phyloP scores from a whole-genome alignment of 2,888 invertebrate genomes.

The Pecten maximus region DNA sequence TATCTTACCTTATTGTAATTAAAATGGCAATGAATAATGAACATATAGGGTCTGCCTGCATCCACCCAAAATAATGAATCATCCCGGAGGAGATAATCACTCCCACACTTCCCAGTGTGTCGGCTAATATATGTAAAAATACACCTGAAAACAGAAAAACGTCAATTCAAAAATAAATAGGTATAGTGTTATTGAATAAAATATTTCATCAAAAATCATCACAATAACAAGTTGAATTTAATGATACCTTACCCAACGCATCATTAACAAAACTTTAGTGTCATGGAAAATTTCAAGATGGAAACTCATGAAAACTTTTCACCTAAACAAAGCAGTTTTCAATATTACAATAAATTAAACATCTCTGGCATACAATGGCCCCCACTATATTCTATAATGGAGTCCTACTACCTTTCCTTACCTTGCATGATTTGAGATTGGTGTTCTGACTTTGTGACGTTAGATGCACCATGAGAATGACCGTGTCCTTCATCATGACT shows the following conservation, averaged over 20 bases:
- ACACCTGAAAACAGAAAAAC: slow-evolving; percentile 86
- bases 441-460: slow-evolving; percentile 85
- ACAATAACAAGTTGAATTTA: no score
- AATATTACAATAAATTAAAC: no score
- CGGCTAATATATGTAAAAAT: slow-evolving; percentile 97
- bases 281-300: no score
- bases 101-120: slow-evolving; percentile 97
- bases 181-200: not conserved
- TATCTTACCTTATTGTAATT: slow-evolving; percentile 91
- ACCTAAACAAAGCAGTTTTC: no score
- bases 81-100: slow-evolving; percentile 96
- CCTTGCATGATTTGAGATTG: slow-evolving; percentile 85
- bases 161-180: not conserved
- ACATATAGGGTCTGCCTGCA: slow-evolving; percentile 98
- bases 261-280: no score
- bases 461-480: slow-evolving; percentile 65
- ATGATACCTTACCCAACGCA: no score
- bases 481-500: slow-evolving; percentile 59
- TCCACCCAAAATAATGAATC: slow-evolving; percentile 98
- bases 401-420: slow-evolving; percentile 57
- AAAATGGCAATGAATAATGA: slow-evolving; percentile 97
- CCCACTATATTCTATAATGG: no score
- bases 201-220: no score
- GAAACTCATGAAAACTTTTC: no score
- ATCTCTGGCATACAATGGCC: no score